A percentile compares a stretch with the other conserved stretches of the same genome.
Evolutionary conservation across 64 coral and sea anemone species (phyloP).

Genomic region (Pocillopora verrucosa): DNA sequence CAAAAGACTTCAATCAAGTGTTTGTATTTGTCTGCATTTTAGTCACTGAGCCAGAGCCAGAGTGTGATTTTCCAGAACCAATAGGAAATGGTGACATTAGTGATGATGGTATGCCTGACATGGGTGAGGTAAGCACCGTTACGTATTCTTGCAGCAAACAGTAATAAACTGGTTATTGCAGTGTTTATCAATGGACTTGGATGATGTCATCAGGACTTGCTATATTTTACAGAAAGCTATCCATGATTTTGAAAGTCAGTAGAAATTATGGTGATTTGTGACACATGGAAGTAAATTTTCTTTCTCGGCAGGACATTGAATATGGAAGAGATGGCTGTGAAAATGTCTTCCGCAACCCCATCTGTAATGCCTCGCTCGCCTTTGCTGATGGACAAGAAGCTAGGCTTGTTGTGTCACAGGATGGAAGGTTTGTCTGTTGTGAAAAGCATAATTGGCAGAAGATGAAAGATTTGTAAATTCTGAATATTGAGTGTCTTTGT

Average conservation of each 20-base stretch:
- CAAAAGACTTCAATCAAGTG: too few relatives aligned
- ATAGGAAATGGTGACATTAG: constrained; percentile 53
- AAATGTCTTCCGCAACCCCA: neutral
- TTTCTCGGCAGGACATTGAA: constrained; percentile 63
- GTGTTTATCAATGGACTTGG: too few relatives aligned
- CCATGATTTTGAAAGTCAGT: too few relatives aligned
- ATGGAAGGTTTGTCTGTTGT: constrained; percentile 59
- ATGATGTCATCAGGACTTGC: too few relatives aligned
- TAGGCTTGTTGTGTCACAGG: constrained; percentile 48
- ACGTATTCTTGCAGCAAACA: too few relatives aligned
- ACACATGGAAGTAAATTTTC: neutral
- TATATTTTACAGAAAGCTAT: too few relatives aligned
- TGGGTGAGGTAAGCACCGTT: constrained; percentile 38
- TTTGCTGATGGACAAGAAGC: constrained; percentile 97
- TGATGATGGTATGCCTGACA: constrained; percentile 60
- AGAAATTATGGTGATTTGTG: too few relatives aligned
- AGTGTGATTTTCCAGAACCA: constrained; percentile 49
- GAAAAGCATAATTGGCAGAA: neutral
- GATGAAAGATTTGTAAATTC: neutral
- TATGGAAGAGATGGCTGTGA: constrained; percentile 84
- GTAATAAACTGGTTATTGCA: too few relatives aligned
- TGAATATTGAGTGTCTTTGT: neutral
- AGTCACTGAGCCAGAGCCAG: constrained; percentile 37
- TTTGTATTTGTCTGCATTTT: neutral
- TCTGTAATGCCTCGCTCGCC: constrained; percentile 59